Percentiles rank a stretch among this genome's conserved stretches.
Conservation (phyloP, 2,797 vertebrate species). For the Hipposideros larvatus region DNA sequence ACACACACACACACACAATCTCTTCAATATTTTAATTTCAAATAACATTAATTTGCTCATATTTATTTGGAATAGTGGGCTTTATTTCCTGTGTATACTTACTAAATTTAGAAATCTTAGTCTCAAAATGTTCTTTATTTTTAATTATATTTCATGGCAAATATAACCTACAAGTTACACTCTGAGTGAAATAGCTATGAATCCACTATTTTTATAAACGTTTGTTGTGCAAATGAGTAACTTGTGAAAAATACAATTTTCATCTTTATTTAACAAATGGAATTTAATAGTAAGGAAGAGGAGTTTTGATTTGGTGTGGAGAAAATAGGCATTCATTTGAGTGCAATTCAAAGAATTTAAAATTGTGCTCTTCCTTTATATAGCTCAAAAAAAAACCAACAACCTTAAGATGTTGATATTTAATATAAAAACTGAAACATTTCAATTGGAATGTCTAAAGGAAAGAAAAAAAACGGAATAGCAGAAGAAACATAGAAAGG, state of each 20-base stretch:
- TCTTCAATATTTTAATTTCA: conserved; percentile 2
- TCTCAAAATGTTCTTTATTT: not conserved
- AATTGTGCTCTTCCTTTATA: not conserved
- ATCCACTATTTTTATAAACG: not conserved
- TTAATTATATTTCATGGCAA: not conserved
- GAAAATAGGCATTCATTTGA: not conserved
- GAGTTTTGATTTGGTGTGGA: not conserved
- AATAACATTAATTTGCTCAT: not conserved
- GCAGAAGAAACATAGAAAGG: not conserved
- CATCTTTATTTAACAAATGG: not conserved
- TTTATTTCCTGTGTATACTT: not conserved
- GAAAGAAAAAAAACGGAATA: not conserved
- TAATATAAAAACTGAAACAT: not conserved
- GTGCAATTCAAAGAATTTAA: conserved; percentile 8
- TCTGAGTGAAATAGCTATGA: not conserved
- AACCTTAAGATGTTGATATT: not conserved
- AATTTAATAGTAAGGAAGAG: not conserved
- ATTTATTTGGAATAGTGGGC: not conserved
- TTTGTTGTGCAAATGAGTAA: not conserved
- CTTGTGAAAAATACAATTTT: not conserved
- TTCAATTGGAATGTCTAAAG: not conserved
- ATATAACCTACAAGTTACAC: not conserved
- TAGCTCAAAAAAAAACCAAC: not conserved
- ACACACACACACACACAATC: not conserved
- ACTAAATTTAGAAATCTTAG: conserved; percentile 24